Evolutionary conservation across 1,140 invertebrate species (phyloP), one percentile per base, ranked within the genome.

Genomic region (Caenorhabditis inopinata): DNA sequence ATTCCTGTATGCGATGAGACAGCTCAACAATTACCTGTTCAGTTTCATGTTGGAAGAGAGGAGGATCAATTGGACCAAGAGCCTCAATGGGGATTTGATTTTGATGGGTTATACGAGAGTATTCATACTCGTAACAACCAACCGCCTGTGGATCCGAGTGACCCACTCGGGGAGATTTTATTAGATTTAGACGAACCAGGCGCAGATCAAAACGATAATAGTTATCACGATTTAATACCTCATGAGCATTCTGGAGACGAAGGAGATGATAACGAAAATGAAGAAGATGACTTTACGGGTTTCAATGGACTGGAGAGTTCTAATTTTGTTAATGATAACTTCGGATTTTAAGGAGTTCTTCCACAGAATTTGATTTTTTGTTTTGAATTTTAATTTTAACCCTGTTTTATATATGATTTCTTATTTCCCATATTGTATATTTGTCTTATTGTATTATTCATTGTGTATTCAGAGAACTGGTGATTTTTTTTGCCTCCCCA

Each of bases 281-380:
- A 42, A 21, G 58, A 21, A 5, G 9, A 18, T 11, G 58, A 21
- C 21, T 58, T 58, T 58, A 58, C 51, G 51, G 58, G 32, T 68
- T 68, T 68, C 32, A 25, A 25, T 38, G 58, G 9, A 6, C 12
- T 7, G 58, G 23, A n/a, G 11, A 58, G 32, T 32, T 58, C 9
- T n/a, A 18, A 68, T 38, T 68, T 68, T 68, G 58, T 38, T 68
- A 38, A 35, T 68, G 58, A 68, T 68, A 68, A 68, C 38, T 68
- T 68, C 38, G 58, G 32, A 21, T 68, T 68, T n/a, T 68, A 29
- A 68, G 6, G 23, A 48, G 9, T 27, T 27, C 23, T 53, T 53
- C 9, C 6, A 18, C 9, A 9, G 23, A 27, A 53, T 7, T 53
- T 62, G 9, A 14, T 21, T 25, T 62, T 32, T 62, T n/a, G n/a